Percentiles rank a stretch among this genome's conserved stretches.
Evolutionary conservation across 2,797 vertebrate species (phyloP).

Genomic region (Myotis planiceps): DNA sequence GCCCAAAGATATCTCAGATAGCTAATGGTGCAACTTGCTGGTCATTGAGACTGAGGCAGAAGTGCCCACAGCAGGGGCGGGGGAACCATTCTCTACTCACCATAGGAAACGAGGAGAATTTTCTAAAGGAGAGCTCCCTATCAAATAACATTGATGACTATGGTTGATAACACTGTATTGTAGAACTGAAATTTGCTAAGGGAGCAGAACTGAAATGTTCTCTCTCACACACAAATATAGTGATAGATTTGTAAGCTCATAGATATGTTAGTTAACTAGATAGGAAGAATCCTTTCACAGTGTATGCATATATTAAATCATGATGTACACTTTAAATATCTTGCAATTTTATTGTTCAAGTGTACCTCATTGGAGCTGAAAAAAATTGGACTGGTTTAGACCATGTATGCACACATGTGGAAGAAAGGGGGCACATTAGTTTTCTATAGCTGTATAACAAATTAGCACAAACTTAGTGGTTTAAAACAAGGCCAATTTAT

Average conservation of each 20-base stretch:
- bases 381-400: background rate
- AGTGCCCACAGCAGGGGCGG: background rate
- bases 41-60: background rate
- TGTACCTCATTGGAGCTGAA: background rate
- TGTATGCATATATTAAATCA: background rate
- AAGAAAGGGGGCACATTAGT: background rate
- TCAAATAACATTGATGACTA: background rate
- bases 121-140: background rate
- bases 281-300: background rate
- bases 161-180: background rate
- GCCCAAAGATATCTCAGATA: background rate
- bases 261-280: background rate
- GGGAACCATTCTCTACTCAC: background rate
- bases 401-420: accelerated
- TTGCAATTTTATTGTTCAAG: background rate
- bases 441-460: background rate
- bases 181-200: background rate
- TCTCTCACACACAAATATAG: background rate
- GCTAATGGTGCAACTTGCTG: background rate
- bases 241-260: background rate
- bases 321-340: background rate
- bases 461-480: background rate
- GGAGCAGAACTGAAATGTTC: background rate
- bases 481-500: background rate
- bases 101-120: background rate